Percentiles rank a stretch among this genome's conserved stretches.
These are phyloP conservation scores for Fundulus diaphanus DNA, from an alignment of 2,797 vertebrate species.

Conservation along the genomic window DNA sequence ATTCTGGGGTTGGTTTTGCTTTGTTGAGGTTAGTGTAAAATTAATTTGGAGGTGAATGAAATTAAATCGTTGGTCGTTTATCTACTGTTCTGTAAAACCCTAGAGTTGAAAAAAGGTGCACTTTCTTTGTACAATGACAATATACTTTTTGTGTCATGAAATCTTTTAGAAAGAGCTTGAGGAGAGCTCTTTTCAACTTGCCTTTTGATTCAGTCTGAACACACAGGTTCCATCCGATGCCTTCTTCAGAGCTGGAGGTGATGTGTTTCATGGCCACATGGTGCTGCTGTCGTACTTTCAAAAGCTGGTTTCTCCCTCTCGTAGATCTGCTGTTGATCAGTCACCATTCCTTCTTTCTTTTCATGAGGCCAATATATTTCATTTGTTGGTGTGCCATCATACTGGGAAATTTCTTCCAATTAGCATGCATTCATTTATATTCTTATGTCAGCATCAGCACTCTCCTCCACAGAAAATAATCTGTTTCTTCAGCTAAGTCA, in stretches of 20 bases:
- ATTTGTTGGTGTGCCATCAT: constrained; percentile 56
- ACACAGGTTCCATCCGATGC: background rate
- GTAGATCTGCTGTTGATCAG: constrained; percentile 33
- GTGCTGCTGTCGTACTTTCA: constrained; percentile 77
- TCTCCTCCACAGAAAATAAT: constrained; percentile 75
- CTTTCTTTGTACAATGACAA: background rate
- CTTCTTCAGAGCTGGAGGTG: background rate
- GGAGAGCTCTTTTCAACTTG: background rate
- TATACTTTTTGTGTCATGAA: background rate
- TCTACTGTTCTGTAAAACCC: background rate
- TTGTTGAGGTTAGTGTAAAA: background rate
- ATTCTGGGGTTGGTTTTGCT: background rate
- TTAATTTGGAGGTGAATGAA: background rate
- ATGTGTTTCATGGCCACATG: constrained; percentile 55
- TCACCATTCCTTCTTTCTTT: constrained; percentile 38
- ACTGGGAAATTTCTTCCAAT: constrained; percentile 71
- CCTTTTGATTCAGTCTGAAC: background rate
- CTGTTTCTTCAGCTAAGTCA: constrained; percentile 69
- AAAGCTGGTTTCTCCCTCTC: constrained; percentile 16
- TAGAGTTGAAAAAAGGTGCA: background rate
- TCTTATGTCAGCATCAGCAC: constrained; percentile 77
- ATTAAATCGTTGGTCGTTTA: background rate
- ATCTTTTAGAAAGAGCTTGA: background rate
- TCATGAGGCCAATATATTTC: constrained; percentile 48
- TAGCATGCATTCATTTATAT: constrained; percentile 81